Percentiles rank a stretch among this genome's conserved stretches.
Conservation (phyloP, 1,140 invertebrate species). For the Stenopsyche tienmushanensis region DNA sequence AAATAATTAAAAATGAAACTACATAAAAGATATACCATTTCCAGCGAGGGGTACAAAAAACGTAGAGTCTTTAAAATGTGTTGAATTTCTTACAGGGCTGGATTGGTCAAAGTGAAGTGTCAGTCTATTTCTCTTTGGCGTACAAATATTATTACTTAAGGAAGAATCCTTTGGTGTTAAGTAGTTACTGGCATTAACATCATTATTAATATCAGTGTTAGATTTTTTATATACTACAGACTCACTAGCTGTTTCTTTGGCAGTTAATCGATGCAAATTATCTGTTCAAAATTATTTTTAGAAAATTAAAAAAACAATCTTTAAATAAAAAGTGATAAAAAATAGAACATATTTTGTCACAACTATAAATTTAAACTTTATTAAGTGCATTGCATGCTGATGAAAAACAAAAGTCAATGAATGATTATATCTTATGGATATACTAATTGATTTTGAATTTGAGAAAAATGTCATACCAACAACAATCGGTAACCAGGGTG, state of each 20-base stretch:
- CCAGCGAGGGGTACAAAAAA: slow-evolving; percentile 35
- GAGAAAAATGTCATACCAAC: slow-evolving; percentile 44
- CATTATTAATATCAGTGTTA: slow-evolving; percentile 36
- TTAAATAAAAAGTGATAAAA: neutral
- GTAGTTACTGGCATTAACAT: neutral
- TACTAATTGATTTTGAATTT: neutral
- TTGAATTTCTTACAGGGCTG: slow-evolving; percentile 58
- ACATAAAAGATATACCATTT: slow-evolving; percentile 27
- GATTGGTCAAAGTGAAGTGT: slow-evolving; percentile 58
- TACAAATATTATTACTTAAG: slow-evolving; percentile 44
- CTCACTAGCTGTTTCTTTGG: slow-evolving; percentile 43
- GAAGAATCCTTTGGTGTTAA: slow-evolving; percentile 27
- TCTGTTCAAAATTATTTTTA: slow-evolving; percentile 43
- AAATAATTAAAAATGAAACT: slow-evolving; percentile 11
- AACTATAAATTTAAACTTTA: neutral
- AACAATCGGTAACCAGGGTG: slow-evolving; percentile 85
- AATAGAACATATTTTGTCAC: neutral
- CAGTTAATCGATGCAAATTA: slow-evolving; percentile 52
- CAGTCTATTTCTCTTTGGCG: slow-evolving; percentile 53
- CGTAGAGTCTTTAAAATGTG: slow-evolving; percentile 60
- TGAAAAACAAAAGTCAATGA: neutral
- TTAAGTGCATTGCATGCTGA: neutral
- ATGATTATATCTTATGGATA: too few species aligned
- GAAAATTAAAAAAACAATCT: slow-evolving; percentile 7
- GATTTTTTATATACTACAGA: slow-evolving; percentile 29